Base-by-base conservation (phyloP, 2,888 invertebrate genomes). In the Bombylius major region DNA sequence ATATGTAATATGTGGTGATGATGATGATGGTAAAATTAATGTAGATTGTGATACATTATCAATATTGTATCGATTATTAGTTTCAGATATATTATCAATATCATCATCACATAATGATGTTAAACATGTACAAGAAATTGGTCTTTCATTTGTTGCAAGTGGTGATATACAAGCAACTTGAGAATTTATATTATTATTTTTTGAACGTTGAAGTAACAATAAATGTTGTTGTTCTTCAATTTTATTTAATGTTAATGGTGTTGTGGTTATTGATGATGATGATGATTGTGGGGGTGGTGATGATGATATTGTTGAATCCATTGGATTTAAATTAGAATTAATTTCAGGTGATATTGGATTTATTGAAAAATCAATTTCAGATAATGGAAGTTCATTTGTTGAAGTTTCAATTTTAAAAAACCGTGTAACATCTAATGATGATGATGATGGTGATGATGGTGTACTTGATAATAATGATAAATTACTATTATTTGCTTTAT, bases 311-410 rank as follows among this genome's bases (percentile, higher is more conserved):
- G 23, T 23, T 23, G 3, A 23, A 23, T 23, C 23, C 33, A 34
- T 54, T 14, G 54, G 23, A 54, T 50, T 54, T 33, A 52, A 53
- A 51, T 54, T 51, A 23, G 51, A 39, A n/a, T 31, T 57, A n/a
- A 60, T 50, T 60, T 70, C 70, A 32, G 71, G 72, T 55, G 70
- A 70, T 57, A 70, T 65, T 42, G 69, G 72, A 59, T 67, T 70
- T 59, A 65, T 58, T 31, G 69, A 70, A 61, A 79, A 79, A 67
- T 78, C 76, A 67, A 80, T 76, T 61, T 79, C 80, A 58, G 83
- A 83, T 64, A 83, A 71, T 56, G 83, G 83, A 65, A 84, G 72
- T 72, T 84, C 83, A 75, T 83, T 84, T 60, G 82, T 83, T n/a
- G 83, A 79, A 54, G 82, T 82, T 68, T 79, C 79, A 42, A 71